phyloP scores from a whole-genome alignment of 2,888 invertebrate genomes.

The Theodoxus fluviatilis region DNA sequence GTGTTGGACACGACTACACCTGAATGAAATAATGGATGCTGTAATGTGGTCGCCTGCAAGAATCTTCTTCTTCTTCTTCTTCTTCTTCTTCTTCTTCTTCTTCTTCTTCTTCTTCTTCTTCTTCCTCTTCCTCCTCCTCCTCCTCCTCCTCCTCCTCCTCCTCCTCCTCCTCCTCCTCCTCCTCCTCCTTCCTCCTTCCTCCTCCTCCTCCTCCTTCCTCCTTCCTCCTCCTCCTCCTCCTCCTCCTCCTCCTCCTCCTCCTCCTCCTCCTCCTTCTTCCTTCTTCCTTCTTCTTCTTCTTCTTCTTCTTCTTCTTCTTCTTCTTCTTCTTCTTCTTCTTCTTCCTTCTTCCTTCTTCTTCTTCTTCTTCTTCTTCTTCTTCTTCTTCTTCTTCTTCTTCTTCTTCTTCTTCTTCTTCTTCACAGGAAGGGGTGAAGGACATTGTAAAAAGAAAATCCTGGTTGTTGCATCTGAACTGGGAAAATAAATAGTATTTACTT shows the following conservation, averaged over 20 bases:
- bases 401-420: neutral
- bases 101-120: slow-evolving; percentile 3
- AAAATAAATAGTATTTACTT: no score
- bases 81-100: slow-evolving; percentile 11
- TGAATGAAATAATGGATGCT: no score
- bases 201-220: neutral
- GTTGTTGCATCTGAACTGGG: no score
- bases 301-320: neutral
- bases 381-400: neutral
- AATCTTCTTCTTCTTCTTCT: slow-evolving; percentile 5
- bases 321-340: neutral
- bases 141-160: neutral
- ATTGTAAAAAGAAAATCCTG: no score
- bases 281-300: neutral
- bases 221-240: neutral
- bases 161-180: neutral
- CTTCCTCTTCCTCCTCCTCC: neutral
- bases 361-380: neutral
- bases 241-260: neutral
- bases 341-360: neutral
- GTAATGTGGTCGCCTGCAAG: no score
- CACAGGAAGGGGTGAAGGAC: no score
- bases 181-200: neutral
- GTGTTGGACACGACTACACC: no score
- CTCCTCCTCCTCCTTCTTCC: neutral